phyloP scores from a whole-genome alignment of 2,888 invertebrate species.

The Dione vanillae region DNA sequence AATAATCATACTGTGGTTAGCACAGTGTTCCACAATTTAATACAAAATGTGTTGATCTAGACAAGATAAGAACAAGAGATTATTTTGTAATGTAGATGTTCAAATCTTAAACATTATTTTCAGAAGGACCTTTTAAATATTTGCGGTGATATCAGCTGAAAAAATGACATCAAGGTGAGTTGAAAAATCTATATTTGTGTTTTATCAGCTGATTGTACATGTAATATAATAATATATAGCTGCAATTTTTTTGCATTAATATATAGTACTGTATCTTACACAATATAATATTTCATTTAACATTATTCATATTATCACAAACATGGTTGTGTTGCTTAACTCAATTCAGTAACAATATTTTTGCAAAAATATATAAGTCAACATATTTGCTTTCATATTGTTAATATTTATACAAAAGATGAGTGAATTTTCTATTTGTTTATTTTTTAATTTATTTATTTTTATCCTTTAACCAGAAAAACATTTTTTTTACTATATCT shows the following conservation, averaged over 20 bases:
- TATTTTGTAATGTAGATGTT: neutral
- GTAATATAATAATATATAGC: neutral
- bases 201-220: neutral
- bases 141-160: constrained; percentile 48
- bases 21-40: too few relatives aligned
- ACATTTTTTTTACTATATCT: too few relatives aligned
- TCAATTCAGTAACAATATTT: neutral
- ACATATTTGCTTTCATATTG: too few relatives aligned
- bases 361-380: too few relatives aligned
- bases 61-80: too few relatives aligned
- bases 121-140: constrained; percentile 57
- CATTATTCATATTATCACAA: neutral
- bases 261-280: neutral
- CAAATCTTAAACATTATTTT: constrained; percentile 53
- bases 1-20: too few relatives aligned
- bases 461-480: too few relatives aligned
- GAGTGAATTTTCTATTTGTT: too few relatives aligned
- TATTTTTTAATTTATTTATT: too few relatives aligned
- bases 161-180: constrained; percentile 74
- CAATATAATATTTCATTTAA: neutral
- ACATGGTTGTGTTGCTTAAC: constrained; percentile 6
- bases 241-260: neutral
- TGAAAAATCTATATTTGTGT: neutral
- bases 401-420: too few relatives aligned
- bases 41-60: too few relatives aligned